These are phyloP conservation scores for Tipula vernalis DNA, from an alignment of 2,888 invertebrate species.

Conservation along the genomic window DNA sequence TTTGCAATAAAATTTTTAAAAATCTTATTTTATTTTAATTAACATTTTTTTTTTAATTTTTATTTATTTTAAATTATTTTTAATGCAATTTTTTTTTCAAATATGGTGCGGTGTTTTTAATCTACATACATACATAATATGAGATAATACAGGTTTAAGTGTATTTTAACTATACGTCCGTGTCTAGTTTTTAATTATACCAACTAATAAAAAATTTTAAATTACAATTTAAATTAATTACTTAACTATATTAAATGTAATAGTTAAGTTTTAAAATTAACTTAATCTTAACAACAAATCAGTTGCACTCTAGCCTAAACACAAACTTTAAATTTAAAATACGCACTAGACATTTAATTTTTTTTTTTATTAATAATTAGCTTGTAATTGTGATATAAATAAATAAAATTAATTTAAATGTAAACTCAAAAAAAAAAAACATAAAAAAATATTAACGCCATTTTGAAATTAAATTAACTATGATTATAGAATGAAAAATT, in stretches of 20 bases:
- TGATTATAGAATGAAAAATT: background rate
- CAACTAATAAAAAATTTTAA: background rate
- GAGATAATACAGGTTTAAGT: background rate
- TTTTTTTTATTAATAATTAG: background rate
- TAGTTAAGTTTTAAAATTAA: background rate
- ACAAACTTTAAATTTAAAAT: background rate
- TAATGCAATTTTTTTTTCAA: background rate
- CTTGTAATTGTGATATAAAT: background rate
- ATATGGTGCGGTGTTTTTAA: background rate
- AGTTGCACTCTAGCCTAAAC: background rate
- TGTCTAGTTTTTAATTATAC: background rate
- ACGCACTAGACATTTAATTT: background rate
- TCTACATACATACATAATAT: background rate
- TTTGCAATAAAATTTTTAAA: background rate
- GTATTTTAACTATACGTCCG: background rate
- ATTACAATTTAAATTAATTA: background rate
- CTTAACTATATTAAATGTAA: background rate
- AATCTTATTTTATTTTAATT: background rate
- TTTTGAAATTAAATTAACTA: background rate
- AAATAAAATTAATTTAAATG: background rate
- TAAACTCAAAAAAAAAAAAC: background rate
- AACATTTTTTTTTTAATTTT: background rate
- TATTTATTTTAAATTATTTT: conserved; percentile 4
- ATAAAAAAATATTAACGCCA: background rate
- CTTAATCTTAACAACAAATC: background rate